These are phyloP conservation scores for Cotesia glomerata DNA, from an alignment of 1,140 invertebrate genomes.

Conservation along the genomic window DNA sequence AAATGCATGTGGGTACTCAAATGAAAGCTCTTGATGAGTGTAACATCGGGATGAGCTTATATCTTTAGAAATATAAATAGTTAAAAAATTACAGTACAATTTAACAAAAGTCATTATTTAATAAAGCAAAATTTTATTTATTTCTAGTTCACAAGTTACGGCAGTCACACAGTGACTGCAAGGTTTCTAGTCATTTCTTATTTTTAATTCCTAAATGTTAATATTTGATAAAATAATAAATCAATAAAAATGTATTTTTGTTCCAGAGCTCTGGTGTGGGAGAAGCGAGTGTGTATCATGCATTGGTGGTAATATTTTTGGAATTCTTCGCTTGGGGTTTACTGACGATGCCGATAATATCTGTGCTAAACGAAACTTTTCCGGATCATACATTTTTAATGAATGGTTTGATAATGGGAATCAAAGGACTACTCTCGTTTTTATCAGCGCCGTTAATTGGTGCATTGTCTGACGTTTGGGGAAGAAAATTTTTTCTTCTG, in stretches of 20 bases:
- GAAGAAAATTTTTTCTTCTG: constrained; percentile 96
- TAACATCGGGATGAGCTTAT: no score
- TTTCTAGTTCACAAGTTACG: no score
- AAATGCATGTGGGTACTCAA: no score
- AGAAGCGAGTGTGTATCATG: constrained; percentile 96
- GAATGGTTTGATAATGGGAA: constrained; percentile 99
- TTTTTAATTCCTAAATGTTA: constrained; percentile 25
- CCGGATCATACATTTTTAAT: constrained; percentile 98
- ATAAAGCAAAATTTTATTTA: no score
- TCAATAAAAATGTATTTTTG: constrained; percentile 34
- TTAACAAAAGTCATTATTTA: no score
- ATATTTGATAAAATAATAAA: constrained; percentile 19
- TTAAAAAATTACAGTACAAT: no score
- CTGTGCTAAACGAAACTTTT: constrained; percentile 96
- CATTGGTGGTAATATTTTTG: constrained; percentile 97
- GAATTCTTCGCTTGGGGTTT: constrained; percentile 99
- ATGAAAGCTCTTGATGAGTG: no score
- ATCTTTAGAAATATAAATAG: no score
- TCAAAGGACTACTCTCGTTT: constrained; percentile 97
- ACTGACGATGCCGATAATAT: constrained; percentile 96
- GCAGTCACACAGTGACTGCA: no score
- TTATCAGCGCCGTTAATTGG: constrained; percentile 96
- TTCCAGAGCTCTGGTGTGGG: constrained; percentile 85
- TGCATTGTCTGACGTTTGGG: constrained; percentile 97
- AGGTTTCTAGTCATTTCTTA: no score